A percentile compares a stretch with the other conserved stretches of the same genome.
Evolutionary conservation across 2,888 invertebrate species (phyloP).

Genomic region (Tuberolachnus salignus): DNA sequence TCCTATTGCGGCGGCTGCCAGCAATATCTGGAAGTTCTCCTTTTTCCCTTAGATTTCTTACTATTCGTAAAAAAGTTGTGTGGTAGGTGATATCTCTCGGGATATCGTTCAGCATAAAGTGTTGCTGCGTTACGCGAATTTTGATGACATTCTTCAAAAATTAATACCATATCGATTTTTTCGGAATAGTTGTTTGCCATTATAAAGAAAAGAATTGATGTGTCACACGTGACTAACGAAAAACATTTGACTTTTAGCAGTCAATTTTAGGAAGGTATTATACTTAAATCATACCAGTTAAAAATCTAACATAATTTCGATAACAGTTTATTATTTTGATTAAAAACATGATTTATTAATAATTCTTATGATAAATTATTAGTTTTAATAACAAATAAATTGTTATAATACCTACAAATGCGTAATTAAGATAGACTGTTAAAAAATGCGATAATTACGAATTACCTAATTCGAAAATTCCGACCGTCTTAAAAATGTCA

Average conservation of each 20-base stretch:
- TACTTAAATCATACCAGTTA: background rate
- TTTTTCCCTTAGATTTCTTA: background rate
- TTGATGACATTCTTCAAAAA: background rate
- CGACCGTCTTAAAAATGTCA: background rate
- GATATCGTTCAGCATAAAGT: background rate
- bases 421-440: background rate
- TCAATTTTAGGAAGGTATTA: slow-evolving; percentile 1
- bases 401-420: background rate
- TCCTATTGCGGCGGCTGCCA: background rate
- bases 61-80: background rate
- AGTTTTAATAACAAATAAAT: slow-evolving; percentile 1
- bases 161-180: slow-evolving; percentile 7
- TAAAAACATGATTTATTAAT: no score
- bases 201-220: background rate
- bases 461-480: background rate
- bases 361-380: background rate
- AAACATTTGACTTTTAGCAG: slow-evolving; percentile 2
- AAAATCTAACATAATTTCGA: background rate
- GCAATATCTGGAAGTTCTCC: background rate
- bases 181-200: background rate
- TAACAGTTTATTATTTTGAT: no score
- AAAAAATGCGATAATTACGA: slow-evolving; percentile 2
- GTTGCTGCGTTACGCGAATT: background rate
- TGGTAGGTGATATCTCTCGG: background rate
- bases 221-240: background rate